Conservation (phyloP, 2,113 vertebrate genomes). For the Theristicus caerulescens region DNA sequence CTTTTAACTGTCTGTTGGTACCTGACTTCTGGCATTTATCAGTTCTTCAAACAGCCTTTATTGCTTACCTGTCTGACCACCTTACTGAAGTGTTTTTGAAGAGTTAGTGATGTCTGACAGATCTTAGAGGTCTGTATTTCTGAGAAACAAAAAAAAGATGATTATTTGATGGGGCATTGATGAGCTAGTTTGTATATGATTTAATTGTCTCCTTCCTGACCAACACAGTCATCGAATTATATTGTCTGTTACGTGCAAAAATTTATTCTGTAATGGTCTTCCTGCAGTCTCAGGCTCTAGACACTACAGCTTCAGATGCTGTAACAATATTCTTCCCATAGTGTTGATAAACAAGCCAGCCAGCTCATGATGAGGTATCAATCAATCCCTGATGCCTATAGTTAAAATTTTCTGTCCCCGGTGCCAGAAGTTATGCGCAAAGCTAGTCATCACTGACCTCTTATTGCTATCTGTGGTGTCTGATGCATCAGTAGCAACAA, state of each 20-base stretch:
- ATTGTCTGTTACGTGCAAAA: background rate
- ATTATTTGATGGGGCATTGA: background rate
- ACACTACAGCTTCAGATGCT: background rate
- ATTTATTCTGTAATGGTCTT: background rate
- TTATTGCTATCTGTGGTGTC: background rate
- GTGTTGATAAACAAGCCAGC: background rate
- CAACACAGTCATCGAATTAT: background rate
- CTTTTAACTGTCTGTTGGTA: constrained; percentile 27
- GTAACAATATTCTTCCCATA: background rate
- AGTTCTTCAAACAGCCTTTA: constrained; percentile 16
- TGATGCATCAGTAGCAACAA: background rate
- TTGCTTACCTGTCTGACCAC: constrained; percentile 1
- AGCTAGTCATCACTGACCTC: background rate
- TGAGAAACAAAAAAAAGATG: background rate
- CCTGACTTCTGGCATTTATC: background rate
- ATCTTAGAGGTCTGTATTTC: background rate
- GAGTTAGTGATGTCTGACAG: background rate
- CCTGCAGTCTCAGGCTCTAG: background rate
- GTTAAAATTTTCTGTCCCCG: background rate
- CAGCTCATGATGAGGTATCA: background rate
- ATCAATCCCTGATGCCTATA: background rate
- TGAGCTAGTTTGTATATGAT: background rate
- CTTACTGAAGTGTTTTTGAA: background rate
- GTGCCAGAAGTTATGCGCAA: background rate
- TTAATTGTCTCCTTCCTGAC: background rate